Evolutionary conservation across 2,113 vertebrate species (phyloP).

Genomic region (Pluvianellus socialis): DNA sequence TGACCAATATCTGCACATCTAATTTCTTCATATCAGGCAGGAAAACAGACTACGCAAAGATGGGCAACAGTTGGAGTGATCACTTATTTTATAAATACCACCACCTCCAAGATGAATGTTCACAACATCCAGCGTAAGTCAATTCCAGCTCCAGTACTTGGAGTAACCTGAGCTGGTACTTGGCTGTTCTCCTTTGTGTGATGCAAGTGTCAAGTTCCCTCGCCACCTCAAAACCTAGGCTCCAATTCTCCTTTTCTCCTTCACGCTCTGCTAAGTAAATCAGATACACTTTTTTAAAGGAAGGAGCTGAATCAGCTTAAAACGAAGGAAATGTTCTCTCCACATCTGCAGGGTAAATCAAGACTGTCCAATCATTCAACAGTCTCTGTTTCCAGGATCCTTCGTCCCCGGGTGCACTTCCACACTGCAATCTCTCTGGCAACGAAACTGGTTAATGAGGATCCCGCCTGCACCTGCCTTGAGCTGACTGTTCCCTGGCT

Average conservation of each 20-base stretch:
- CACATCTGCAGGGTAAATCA: neutral
- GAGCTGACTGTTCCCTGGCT: neutral
- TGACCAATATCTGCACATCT: neutral
- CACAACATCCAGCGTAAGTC: neutral
- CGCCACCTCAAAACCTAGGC: neutral
- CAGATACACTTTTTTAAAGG: neutral
- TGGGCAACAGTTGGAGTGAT: neutral
- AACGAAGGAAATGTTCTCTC: neutral
- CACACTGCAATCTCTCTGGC: neutral
- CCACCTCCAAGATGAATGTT: neutral
- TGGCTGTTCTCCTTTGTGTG: neutral
- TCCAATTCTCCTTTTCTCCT: neutral
- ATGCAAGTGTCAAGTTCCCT: neutral
- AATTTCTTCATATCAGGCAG: neutral
- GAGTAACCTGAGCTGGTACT: constrained; percentile 9
- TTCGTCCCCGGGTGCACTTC: neutral
- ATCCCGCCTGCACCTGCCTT: neutral
- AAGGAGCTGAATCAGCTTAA: neutral
- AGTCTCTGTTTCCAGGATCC: neutral
- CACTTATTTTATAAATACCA: neutral
- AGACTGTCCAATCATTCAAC: neutral
- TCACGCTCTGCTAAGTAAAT: neutral
- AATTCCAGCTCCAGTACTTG: neutral
- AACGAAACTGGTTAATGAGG: neutral
- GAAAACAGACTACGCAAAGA: neutral